Conservation (phyloP, 2,888 invertebrate species). For the Rhyacophila evoluta region DNA sequence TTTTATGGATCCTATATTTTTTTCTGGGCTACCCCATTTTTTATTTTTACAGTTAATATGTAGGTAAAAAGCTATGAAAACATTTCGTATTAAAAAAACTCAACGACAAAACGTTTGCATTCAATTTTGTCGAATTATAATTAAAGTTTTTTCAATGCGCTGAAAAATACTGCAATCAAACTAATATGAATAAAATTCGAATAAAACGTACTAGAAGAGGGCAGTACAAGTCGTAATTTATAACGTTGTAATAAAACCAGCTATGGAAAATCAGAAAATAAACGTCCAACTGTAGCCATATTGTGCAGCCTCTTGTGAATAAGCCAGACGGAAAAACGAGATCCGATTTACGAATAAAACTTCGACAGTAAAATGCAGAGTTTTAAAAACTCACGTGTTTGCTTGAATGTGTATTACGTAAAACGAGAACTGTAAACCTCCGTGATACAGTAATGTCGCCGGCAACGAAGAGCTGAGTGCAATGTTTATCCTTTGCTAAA, state of each 20-base stretch:
- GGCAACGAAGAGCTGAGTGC: neutral
- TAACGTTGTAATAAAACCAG: neutral
- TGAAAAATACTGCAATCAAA: neutral
- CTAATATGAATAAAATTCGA: too few species aligned
- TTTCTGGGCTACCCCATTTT: too few species aligned
- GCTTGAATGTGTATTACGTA: neutral
- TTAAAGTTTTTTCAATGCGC: neutral
- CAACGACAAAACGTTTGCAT: too few species aligned
- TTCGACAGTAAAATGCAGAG: neutral
- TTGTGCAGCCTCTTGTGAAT: neutral
- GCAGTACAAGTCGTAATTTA: neutral
- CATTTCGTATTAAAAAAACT: too few species aligned
- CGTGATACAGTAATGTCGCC: neutral
- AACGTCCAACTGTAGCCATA: neutral
- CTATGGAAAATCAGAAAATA: neutral
- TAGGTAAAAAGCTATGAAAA: too few species aligned
- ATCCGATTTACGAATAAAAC: conserved; percentile 5
- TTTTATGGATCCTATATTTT: too few species aligned
- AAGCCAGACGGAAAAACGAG: neutral
- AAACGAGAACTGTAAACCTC: neutral
- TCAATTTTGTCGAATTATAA: too few species aligned
- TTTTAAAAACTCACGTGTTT: neutral
- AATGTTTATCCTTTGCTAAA: conserved; percentile 7
- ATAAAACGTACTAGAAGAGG: too few species aligned
- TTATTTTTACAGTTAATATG: too few species aligned